Percentiles rank a stretch among this genome's conserved stretches.
These are phyloP conservation scores for Erpornis zantholeuca DNA, from an alignment of 2,113 vertebrate genomes.

Conservation along the genomic window DNA sequence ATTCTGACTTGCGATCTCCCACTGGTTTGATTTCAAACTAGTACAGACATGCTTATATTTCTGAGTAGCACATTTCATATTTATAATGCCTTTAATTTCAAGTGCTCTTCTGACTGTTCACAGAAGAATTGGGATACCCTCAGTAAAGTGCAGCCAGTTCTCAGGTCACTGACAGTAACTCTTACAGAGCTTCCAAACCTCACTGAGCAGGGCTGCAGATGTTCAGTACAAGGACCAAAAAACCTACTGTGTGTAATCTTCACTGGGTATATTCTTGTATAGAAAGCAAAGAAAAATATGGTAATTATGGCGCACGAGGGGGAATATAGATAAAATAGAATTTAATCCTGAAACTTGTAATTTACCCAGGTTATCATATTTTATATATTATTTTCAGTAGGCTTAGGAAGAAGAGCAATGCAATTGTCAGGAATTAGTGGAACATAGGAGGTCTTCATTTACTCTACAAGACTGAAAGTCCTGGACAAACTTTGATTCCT, in stretches of 20 bases:
- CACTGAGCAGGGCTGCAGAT: not conserved
- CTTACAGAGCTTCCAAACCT: not conserved
- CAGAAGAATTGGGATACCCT: not conserved
- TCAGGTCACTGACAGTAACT: not conserved
- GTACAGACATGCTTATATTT: not conserved
- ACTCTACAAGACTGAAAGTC: not conserved
- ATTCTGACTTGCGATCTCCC: no score
- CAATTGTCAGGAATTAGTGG: not conserved
- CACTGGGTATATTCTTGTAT: not conserved
- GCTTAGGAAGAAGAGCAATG: not conserved
- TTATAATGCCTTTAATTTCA: not conserved
- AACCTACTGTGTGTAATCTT: not conserved
- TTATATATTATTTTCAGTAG: not conserved
- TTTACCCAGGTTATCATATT: not conserved
- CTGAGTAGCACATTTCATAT: not conserved
- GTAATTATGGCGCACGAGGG: not conserved
- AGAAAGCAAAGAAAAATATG: not conserved
- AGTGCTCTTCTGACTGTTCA: not conserved
- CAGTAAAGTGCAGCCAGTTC: not conserved
- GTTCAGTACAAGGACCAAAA: not conserved
- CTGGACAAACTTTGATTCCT: not conserved
- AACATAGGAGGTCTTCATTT: not conserved
- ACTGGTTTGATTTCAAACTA: no score
- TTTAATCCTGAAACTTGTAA: not conserved
- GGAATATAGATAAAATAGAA: not conserved